phyloP scores from a whole-genome alignment of 2,113 vertebrate species.

The Salminus brasiliensis region DNA sequence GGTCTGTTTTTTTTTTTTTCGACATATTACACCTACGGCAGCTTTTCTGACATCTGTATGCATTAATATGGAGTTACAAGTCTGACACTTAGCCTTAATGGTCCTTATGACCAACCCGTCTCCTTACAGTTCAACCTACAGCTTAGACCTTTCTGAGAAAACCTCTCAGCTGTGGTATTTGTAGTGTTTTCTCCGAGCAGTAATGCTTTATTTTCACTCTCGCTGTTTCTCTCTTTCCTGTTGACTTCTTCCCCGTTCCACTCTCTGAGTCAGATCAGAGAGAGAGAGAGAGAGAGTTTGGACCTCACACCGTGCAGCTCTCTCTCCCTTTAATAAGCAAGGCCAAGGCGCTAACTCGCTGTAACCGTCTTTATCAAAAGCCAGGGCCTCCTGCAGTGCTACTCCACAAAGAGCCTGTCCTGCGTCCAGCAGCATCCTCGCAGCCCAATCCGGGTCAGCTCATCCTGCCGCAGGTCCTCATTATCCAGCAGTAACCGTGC shows the following conservation, averaged over 20 bases:
- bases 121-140: too few relatives aligned
- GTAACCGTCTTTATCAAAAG: constrained; percentile 11
- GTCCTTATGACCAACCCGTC: too few relatives aligned
- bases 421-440: background rate
- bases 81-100: too few relatives aligned
- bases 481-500: background rate
- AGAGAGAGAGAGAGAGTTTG: background rate
- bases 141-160: too few relatives aligned
- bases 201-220: background rate
- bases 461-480: background rate
- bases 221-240: constrained; percentile 1
- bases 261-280: background rate
- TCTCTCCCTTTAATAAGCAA: constrained; percentile 9
- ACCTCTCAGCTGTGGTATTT: background rate
- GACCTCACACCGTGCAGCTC: background rate
- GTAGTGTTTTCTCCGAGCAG: background rate
- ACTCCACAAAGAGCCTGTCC: background rate
- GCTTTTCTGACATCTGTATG: too few relatives aligned
- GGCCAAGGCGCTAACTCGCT: background rate
- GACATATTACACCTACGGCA: too few relatives aligned
- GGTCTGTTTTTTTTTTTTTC: too few relatives aligned
- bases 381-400: background rate
- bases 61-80: too few relatives aligned
- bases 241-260: background rate
- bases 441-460: background rate